Base-by-base conservation (phyloP, 2,888 invertebrate genomes). In the Myopa tessellatipennis region DNA sequence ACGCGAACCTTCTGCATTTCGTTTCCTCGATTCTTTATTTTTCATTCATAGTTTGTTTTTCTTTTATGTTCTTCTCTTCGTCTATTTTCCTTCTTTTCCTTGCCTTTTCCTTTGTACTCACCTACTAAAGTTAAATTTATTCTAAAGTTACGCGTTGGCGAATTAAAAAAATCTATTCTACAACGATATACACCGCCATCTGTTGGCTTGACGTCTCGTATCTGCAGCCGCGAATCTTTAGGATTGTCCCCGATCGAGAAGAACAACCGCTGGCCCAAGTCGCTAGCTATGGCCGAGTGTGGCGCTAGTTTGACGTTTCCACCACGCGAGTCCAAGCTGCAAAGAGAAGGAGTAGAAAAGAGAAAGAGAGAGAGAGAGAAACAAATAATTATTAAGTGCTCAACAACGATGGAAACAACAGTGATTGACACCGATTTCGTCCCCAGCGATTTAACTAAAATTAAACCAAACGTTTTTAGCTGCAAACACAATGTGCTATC, bases 151-250 rank as follows among this genome's bases (percentile, higher is more conserved):
- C 94, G 92, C 0, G 97, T 97, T 0, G 96, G 96, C 0, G 96
- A 95, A 89, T 96, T 94, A 79, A 94, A 92, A 87, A 96, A 97
- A 90, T 97, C 97, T 82, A 97, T 94, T 82, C 97, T 91, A 88
- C 97, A 97, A 77, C 97, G 91, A 88, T 96, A 97, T 61, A 95
- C 90, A 4, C 96, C 97, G 83, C 95, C 95, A 84, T 97, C 96
- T 40, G 92, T 91, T 65, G 91, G 89, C 77, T 92, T 92, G 78
- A 95, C 94, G 84, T 93, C 92, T 85, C 93, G 92, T 82, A 96
- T 93, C 82, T 93, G 93, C 67, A 96, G 91, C 82, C 93, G 93
- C 8, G 95, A 94, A 84, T 93, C 93, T 83, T 94, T 92, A 18
- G 93, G 92, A 83, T 92, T 92, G 85, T 94, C 94, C 78, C 93